Evolutionary conservation across 2,797 vertebrate species (phyloP), one percentile per base, ranked within the genome.

Genomic region (Eleutherodactylus coqui): DNA sequence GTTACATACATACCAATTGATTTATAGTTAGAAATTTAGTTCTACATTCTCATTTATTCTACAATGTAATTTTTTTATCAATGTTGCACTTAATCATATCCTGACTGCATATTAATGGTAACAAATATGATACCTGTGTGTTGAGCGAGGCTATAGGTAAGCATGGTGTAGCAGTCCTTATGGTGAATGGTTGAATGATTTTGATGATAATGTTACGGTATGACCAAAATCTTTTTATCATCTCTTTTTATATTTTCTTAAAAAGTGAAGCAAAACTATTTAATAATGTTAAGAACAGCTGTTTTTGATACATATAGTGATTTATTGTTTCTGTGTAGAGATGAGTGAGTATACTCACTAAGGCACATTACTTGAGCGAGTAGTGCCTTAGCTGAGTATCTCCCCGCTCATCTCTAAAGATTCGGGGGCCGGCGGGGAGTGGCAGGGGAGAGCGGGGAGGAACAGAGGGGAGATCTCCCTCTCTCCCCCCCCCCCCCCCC

Each of bases 71-170:
- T 96, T 96, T n/a, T 95, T 94, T 96, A 97, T 96, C 95, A 94
- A 88, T 87, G 86, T 89, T 84, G 86, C 92, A 94, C 95, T 97
- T 97, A 96, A 98, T 98, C 96, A 97, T 95, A 91, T 93, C 77
- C 91, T 93, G 91, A 95, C 95, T 97, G 95, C 95, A 96, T 96
- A 95, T 96, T 97, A 96, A 97, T 96, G 92, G 92, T 94, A 94
- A 94, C 94, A 94, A 94, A 94, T 91, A 92, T 86, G 91, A 93
- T 96, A 96, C 96, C 95, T 96, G 94, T 96, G 94, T 92, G 92
- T 93, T 91, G 91, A 91, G 91, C 90, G 89, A 94, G 90, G 83
- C 91, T 93, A 90, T 91, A 77, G 92, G 91, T 91, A 89, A 92
- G 94, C 95, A 24, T 9, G 38, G 34, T 21, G 91, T 93, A 95